Evolutionary conservation across 2,797 vertebrate species (phyloP).

Genomic region (Linurgus olivaceus): DNA sequence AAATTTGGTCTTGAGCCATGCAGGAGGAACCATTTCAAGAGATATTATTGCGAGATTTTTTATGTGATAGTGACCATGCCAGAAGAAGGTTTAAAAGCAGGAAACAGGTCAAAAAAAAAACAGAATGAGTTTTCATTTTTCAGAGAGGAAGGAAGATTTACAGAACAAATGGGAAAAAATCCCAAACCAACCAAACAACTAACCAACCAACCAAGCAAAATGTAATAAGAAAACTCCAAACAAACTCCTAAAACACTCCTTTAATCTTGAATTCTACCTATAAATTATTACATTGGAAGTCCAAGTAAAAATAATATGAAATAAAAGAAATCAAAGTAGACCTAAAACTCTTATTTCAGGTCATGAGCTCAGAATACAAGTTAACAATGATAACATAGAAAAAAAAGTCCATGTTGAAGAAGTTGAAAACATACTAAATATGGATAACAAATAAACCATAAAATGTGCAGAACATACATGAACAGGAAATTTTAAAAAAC

Average conservation of each 20-base stretch:
- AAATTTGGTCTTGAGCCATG: not conserved
- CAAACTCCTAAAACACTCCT: accelerated
- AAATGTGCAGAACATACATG: not conserved
- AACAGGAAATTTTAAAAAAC: not conserved
- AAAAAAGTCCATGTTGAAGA: not conserved
- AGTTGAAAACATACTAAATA: not conserved
- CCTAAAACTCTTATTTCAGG: not conserved
- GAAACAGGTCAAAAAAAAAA: not conserved
- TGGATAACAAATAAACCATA: not conserved
- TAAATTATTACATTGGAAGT: not conserved
- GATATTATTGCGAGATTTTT: not conserved
- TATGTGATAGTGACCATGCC: not conserved
- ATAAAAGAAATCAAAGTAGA: not conserved
- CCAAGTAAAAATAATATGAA: not conserved
- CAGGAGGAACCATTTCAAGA: not conserved
- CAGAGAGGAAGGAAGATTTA: not conserved
- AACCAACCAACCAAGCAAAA: not conserved
- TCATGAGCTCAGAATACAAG: not conserved
- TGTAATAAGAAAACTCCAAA: not conserved
- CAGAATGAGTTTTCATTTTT: not conserved
- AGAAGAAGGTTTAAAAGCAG: not conserved
- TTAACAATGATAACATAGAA: not conserved
- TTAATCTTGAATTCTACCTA: not conserved
- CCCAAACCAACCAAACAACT: not conserved
- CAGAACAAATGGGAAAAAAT: not conserved